A percentile compares a stretch with the other conserved stretches of the same genome.
Conservation (phyloP, 2,888 invertebrate species). For the Ommatoiulus sabulosus region DNA sequence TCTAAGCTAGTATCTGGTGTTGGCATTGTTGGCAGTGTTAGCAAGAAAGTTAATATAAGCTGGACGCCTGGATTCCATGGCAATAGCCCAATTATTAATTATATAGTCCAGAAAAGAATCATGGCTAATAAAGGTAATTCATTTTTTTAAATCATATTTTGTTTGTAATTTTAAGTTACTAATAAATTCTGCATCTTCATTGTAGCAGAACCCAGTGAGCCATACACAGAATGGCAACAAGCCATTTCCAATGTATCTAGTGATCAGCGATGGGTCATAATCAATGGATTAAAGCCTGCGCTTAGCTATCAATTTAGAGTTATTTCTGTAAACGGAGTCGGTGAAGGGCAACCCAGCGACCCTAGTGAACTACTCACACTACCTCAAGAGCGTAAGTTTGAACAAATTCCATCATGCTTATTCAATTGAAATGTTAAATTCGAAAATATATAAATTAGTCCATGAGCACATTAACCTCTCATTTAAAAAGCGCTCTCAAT, state of each 20-base stretch:
- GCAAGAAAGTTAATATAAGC: constrained; percentile 83
- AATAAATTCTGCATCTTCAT: not conserved
- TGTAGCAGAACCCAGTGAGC: constrained; percentile 81
- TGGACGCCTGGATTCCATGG: constrained; percentile 99
- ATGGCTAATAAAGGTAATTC: constrained; percentile 84
- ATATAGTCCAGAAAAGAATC: constrained; percentile 90
- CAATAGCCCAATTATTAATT: constrained; percentile 93
- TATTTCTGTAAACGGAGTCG: constrained; percentile 95
- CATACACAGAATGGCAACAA: constrained; percentile 87
- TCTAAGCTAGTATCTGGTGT: constrained; percentile 74
- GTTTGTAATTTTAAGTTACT: not conserved
- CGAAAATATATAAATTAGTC: not conserved
- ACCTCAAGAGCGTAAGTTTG: constrained; percentile 91
- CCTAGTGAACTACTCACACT: constrained; percentile 90
- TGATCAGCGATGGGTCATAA: constrained; percentile 80
- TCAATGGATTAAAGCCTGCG: constrained; percentile 91
- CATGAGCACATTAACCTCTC: not conserved
- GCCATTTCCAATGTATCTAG: constrained; percentile 87
- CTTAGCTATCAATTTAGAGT: constrained; percentile 96
- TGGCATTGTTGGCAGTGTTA: constrained; percentile 65
- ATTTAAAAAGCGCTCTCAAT: too few species aligned
- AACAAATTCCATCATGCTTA: too few species aligned
- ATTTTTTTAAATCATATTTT: not conserved
- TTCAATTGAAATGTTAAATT: not conserved
- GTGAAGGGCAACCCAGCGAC: constrained; percentile 91